phyloP scores from a whole-genome alignment of 2,888 invertebrate genomes.

The Dione vanillae region DNA sequence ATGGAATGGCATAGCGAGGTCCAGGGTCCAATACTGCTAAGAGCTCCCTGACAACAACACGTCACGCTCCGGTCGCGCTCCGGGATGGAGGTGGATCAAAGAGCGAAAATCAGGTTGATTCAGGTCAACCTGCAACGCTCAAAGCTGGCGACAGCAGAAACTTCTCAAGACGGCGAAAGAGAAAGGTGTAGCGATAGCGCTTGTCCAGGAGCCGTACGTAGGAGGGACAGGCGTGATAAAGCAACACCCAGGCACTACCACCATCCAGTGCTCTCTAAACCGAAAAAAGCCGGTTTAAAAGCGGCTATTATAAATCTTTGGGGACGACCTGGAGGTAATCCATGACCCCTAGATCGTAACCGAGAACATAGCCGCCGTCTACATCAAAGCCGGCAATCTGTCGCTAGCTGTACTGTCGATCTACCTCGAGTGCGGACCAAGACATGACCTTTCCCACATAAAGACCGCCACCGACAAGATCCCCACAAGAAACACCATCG shows the following conservation, averaged over 20 bases:
- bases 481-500: slow-evolving; percentile 21
- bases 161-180: slow-evolving; percentile 42
- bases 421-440: too few relatives aligned
- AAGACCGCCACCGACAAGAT: neutral
- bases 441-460: neutral
- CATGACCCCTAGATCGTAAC: slow-evolving; percentile 48
- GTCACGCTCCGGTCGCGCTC: neutral
- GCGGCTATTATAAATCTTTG: slow-evolving; percentile 49
- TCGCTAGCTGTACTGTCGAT: slow-evolving; percentile 13
- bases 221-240: slow-evolving; percentile 44
- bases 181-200: slow-evolving; percentile 29
- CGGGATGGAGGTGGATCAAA: neutral
- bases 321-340: slow-evolving; percentile 34
- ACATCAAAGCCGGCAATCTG: slow-evolving; percentile 19
- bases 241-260: slow-evolving; percentile 38
- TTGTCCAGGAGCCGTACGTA: slow-evolving; percentile 54
- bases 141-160: slow-evolving; percentile 46
- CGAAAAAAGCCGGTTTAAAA: slow-evolving; percentile 47
- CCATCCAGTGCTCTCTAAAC: slow-evolving; percentile 47
- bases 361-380: slow-evolving; percentile 46
- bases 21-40: neutral
- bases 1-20: neutral
- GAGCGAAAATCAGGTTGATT: neutral
- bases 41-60: neutral
- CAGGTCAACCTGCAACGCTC: slow-evolving; percentile 26